These are phyloP conservation scores for Cephus runcator DNA, from an alignment of 2,888 invertebrate species.

Conservation along the genomic window DNA sequence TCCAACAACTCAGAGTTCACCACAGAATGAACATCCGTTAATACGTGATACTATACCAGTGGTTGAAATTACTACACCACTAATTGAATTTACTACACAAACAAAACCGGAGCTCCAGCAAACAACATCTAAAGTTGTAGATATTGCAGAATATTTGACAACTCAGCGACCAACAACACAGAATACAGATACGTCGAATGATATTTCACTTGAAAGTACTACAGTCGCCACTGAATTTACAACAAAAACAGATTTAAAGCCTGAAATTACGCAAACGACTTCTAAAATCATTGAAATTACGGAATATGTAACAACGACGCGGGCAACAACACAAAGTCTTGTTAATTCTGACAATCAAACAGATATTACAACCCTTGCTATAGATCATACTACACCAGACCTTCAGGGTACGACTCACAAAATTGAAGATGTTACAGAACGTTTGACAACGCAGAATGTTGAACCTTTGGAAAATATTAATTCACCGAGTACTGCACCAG, in stretches of 20 bases:
- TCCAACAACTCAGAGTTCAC: too few relatives aligned
- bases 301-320: constrained; percentile 9
- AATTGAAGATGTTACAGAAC: constrained; percentile 1
- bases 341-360: constrained; percentile 5
- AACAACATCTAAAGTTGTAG: neutral
- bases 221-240: too few relatives aligned
- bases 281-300: constrained; percentile 13
- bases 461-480: neutral
- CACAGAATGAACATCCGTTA: too few relatives aligned
- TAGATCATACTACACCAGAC: constrained; percentile 1
- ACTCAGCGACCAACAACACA: neutral
- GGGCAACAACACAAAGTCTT: constrained; percentile 8
- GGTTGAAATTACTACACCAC: neutral
- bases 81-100: neutral
- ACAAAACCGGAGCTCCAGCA: neutral
- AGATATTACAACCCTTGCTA: constrained; percentile 6
- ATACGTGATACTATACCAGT: too few relatives aligned
- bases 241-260: neutral
- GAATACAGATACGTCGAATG: too few relatives aligned
- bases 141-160: neutral
- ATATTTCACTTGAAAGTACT: too few relatives aligned
- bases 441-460: neutral
- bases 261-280: neutral
- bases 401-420: constrained; percentile 16
- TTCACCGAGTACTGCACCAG: neutral